Percentiles rank a stretch among this genome's conserved stretches.
phyloP scores from a whole-genome alignment of 2,113 vertebrate genomes.

The Pseudorectes ferrugineus region DNA sequence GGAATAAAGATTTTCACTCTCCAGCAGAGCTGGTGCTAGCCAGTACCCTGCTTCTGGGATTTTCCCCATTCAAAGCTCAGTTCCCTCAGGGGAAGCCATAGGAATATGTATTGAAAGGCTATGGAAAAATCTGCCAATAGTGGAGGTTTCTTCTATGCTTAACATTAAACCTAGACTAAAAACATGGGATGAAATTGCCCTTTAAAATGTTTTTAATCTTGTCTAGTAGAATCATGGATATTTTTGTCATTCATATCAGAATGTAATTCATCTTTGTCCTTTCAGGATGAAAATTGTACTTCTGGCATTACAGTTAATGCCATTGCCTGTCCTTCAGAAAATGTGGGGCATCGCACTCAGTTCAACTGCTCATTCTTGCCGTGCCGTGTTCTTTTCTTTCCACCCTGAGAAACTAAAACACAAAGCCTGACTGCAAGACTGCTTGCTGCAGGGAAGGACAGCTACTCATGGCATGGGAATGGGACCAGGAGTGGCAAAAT shows the following conservation, averaged over 20 bases:
- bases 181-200: background rate
- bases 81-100: background rate
- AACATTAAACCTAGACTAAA: background rate
- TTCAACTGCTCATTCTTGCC: background rate
- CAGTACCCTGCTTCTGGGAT: background rate
- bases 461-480: background rate
- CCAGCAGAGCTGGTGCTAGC: background rate
- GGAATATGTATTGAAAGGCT: background rate
- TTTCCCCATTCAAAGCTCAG: background rate
- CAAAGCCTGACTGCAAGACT: background rate
- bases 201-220: background rate
- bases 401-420: background rate
- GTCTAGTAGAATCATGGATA: background rate
- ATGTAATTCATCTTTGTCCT: background rate
- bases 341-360: rapidly evolving
- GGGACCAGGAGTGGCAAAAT: background rate
- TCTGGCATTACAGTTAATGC: background rate
- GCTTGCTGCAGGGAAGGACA: background rate
- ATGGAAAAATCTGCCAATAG: background rate
- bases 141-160: background rate
- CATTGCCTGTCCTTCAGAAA: background rate
- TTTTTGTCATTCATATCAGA: background rate
- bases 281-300: background rate
- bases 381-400: rapidly evolving
- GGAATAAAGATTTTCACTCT: background rate